A percentile compares a stretch with the other conserved stretches of the same genome.
phyloP scores from a whole-genome alignment of 1,140 invertebrate species.

The Contarinia nasturtii region DNA sequence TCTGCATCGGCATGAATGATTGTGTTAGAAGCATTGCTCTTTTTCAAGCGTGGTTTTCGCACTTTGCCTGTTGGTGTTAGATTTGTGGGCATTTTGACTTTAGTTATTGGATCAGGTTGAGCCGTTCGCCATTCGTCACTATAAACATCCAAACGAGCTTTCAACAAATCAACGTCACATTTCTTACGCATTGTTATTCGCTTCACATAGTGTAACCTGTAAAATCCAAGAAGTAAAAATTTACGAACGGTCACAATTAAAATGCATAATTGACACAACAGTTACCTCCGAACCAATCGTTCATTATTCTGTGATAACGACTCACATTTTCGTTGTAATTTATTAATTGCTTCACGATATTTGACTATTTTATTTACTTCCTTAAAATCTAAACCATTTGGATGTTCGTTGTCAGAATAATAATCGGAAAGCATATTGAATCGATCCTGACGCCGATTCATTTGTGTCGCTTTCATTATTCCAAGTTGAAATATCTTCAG shows the following conservation, averaged over 20 bases:
- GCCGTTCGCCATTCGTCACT: conserved; percentile 1
- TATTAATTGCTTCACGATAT: background rate
- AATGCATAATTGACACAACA: background rate
- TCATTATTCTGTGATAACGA: background rate
- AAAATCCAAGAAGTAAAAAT: background rate
- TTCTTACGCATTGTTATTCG: background rate
- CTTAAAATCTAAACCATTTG: background rate
- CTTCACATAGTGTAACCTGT: conserved; percentile 1
- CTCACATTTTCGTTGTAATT: background rate
- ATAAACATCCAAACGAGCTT: background rate
- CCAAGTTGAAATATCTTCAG: background rate
- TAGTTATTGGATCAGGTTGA: too few relatives aligned
- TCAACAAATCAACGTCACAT: background rate
- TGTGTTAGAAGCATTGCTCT: too few relatives aligned
- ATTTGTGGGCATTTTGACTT: too few relatives aligned
- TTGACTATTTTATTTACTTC: background rate
- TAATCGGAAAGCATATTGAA: background rate
- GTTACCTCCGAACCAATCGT: background rate
- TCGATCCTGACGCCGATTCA: background rate
- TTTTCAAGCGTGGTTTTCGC: too few relatives aligned
- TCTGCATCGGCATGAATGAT: too few relatives aligned
- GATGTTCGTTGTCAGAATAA: background rate
- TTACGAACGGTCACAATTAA: too few relatives aligned
- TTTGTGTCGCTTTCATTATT: background rate
- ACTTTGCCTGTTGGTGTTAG: too few relatives aligned